Evolutionary conservation across 2,113 vertebrate genomes (phyloP).

Genomic region (Paralichthys olivaceus): DNA sequence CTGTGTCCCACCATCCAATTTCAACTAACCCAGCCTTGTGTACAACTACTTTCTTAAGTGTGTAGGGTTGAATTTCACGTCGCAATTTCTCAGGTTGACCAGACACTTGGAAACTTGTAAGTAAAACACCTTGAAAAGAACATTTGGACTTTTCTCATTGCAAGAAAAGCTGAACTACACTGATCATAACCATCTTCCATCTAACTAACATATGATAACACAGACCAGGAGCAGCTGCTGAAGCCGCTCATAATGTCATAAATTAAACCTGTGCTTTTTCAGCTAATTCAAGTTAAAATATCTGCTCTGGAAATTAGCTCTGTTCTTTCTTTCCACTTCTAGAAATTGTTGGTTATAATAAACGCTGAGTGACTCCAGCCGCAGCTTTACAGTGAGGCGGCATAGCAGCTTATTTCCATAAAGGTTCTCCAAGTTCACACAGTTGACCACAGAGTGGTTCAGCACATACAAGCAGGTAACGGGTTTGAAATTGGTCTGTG

Average conservation of each 20-base stretch:
- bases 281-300: too few relatives aligned
- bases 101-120: not conserved
- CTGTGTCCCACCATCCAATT: not conserved
- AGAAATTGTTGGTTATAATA: too few relatives aligned
- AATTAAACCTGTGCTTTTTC: too few relatives aligned
- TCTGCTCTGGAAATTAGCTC: too few relatives aligned
- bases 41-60: not conserved
- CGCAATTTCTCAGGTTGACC: too few relatives aligned
- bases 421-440: not conserved
- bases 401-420: not conserved
- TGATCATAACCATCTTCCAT: too few relatives aligned
- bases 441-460: not conserved
- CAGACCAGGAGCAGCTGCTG: too few relatives aligned
- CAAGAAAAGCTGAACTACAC: too few relatives aligned
- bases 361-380: not conserved
- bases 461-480: not conserved
- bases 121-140: not conserved
- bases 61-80: not conserved
- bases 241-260: too few relatives aligned
- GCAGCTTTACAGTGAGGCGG: not conserved
- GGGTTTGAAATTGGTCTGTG: not conserved
- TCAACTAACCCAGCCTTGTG: not conserved
- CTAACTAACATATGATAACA: too few relatives aligned
- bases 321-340: too few relatives aligned
- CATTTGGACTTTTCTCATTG: not conserved